Percentiles rank a stretch among this genome's conserved stretches.
Conservation (phyloP, 2,888 invertebrate species). For the Tipula confusa region DNA sequence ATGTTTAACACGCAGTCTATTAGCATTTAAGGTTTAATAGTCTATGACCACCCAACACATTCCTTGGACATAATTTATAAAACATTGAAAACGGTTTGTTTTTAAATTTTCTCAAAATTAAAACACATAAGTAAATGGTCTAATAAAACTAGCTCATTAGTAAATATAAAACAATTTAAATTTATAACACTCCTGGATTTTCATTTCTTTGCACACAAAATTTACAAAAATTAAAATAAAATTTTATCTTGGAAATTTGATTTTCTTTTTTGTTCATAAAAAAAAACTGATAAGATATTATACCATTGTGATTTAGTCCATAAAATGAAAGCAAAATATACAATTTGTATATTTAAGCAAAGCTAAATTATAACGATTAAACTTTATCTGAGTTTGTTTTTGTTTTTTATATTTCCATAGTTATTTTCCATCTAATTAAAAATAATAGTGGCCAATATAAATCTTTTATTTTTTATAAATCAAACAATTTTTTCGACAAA, state of each 20-base stretch:
- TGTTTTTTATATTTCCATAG: not conserved
- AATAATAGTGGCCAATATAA: not conserved
- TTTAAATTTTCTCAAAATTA: not conserved
- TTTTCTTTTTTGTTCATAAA: too few species aligned
- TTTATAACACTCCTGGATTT: not conserved
- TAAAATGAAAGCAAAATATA: not conserved
- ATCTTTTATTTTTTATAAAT: not conserved
- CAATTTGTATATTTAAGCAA: not conserved
- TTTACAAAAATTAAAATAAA: not conserved
- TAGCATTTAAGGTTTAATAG: not conserved
- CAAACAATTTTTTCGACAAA: too few species aligned
- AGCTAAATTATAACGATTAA: not conserved
- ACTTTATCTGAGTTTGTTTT: not conserved
- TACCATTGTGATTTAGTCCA: not conserved
- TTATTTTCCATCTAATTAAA: not conserved
- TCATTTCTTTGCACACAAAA: not conserved
- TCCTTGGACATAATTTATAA: too few species aligned
- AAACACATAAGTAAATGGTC: not conserved
- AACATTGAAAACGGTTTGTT: not conserved
- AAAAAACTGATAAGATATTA: not conserved
- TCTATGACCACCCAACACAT: not conserved
- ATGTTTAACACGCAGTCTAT: not conserved
- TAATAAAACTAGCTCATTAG: not conserved
- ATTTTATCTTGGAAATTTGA: not conserved
- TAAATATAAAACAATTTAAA: conserved; percentile 1